Evolutionary conservation across 2,888 invertebrate genomes (phyloP), one percentile per base, ranked within the genome.

Genomic region (Punctoribates punctum): DNA sequence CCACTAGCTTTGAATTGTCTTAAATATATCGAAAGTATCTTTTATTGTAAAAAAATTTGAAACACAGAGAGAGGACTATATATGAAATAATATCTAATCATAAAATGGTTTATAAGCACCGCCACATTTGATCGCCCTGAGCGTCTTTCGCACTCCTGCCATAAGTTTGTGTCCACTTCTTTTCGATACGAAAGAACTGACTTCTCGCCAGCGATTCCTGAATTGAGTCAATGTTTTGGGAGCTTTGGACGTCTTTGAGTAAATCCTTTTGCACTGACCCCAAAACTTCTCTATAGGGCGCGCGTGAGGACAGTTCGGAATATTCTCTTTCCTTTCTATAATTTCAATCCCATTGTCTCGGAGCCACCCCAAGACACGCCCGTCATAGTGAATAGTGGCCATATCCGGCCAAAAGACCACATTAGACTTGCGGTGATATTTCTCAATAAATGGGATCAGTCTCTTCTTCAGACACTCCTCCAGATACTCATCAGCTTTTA

Each of bases 331-430:
- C 9, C 13, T n/a, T 0, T 6, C 13, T 0, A 67, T 29, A 20
- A 20, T 42, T 9, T 42, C 20, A 23, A 67, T 67, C 3, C 20
- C 20, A 3, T 42, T 38, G 20, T 6, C 9, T 20, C 9, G 11
- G 1, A 67, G 4, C 1, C 1, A 23, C 0, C 1, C 9, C 20
- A 3, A 13, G 15, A 51, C 51, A 11, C 29, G 0, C 1, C 8
- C 20, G 1, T 0, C 34, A 23, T 74, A 74, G 25, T 74, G 74
- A 20, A 38, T 34, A 8, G 60, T 27, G 2, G 74, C 74, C 57
- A 74, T 6, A n/a, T 74, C 74, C 0, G 74, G 62, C 74, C 74
- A 74, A 60, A 74, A 74, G 38, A 57, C 3, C 0, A 60, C 8
- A 1, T 74, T 1, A 9, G 17, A 11, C 0, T 20, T n/a, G 1